These are phyloP conservation scores for Coptodon bakossiorum DNA, from an alignment of 2,113 vertebrate genomes.

Conservation along the genomic window DNA sequence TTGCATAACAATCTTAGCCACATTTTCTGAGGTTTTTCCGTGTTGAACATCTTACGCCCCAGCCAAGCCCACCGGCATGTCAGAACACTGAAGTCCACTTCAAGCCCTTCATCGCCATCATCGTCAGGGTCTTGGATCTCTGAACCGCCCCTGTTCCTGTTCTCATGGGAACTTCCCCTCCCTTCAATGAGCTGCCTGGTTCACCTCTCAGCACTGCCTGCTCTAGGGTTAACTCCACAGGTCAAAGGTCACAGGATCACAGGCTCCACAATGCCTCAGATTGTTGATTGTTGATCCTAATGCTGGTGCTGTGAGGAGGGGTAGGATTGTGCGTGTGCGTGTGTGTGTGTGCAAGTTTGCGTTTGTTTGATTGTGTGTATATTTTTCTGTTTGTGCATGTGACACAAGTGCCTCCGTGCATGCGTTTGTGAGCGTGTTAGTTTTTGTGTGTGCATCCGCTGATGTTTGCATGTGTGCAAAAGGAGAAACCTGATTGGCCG, in stretches of 20 bases:
- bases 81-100: conserved; percentile 3
- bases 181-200: conserved; percentile 59
- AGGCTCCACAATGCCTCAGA: conserved; percentile 69
- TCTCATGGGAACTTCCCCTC: conserved; percentile 78
- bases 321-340: background rate
- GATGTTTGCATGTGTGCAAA: conserved; percentile 14
- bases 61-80: background rate
- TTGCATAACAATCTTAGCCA: background rate
- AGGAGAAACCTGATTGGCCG: conserved; percentile 51
- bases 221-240: conserved; percentile 63
- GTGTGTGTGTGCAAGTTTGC: conserved; percentile 14
- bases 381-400: conserved; percentile 30
- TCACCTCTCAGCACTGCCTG: conserved; percentile 63
- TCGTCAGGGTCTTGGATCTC: conserved; percentile 17
- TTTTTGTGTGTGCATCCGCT: conserved; percentile 14
- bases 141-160: conserved; percentile 34
- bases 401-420: background rate
- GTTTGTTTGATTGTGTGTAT: conserved; percentile 27
- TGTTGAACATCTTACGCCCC: background rate
- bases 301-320: conserved; percentile 32
- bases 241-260: conserved; percentile 67
- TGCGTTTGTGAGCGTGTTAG: background rate
- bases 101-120: conserved; percentile 22
- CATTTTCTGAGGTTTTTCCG: background rate
- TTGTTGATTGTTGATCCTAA: conserved; percentile 72